These are phyloP conservation scores for Drosophila repletoides DNA, from an alignment of 1,140 invertebrate species.

Conservation along the genomic window DNA sequence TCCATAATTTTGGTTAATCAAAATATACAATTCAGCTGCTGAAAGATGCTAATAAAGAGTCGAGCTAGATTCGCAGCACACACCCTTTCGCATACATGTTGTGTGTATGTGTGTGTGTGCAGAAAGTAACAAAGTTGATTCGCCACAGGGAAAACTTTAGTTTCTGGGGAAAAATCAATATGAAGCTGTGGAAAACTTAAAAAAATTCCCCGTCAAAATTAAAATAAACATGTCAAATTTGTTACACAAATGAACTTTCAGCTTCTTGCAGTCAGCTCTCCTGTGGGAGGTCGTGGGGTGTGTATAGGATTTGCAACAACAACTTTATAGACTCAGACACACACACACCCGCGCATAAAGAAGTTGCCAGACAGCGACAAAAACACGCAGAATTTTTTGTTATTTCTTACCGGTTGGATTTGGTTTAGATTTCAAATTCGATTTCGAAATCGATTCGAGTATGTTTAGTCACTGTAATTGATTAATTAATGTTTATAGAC, in stretches of 20 bases:
- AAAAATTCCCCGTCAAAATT: background rate
- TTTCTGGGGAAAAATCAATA: conserved; percentile 62
- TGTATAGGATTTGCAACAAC: conserved; percentile 4
- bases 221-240: background rate
- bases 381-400: background rate
- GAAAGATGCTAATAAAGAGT: background rate
- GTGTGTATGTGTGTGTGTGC: conserved; percentile 27
- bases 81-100: conserved; percentile 50
- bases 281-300: background rate
- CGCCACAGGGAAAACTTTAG: conserved; percentile 40
- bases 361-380: conserved; percentile 32
- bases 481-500: conserved; percentile 33
- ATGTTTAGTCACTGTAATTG: background rate
- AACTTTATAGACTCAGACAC: background rate
- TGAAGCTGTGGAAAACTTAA: conserved; percentile 30
- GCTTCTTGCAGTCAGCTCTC: background rate
- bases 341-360: conserved; percentile 17
- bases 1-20: background rate
- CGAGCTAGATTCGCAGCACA: conserved; percentile 18
- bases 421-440: background rate
- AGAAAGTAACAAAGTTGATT: conserved; percentile 58
- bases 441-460: too few relatives aligned
- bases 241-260: background rate
- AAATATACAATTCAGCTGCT: background rate
- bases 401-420: conserved; percentile 18